Conservation (phyloP, 2,113 vertebrate genomes). For the Protomyctophum bolini region DNA sequence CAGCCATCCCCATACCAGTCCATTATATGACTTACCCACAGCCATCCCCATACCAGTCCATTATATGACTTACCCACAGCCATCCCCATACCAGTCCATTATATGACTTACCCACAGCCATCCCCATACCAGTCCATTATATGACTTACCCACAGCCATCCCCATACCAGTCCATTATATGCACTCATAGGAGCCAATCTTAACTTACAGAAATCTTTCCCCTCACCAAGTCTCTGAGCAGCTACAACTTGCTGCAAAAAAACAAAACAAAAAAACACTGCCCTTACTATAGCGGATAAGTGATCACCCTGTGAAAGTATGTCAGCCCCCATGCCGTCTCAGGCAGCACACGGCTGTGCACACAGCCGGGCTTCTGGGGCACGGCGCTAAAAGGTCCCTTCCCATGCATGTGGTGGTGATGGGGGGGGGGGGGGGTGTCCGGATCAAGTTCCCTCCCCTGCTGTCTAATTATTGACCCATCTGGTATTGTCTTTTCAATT, state of each 20-base stretch:
- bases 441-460: slow-evolving; percentile 77
- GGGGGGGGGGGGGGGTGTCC: slow-evolving; percentile 49
- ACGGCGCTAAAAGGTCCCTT: slow-evolving; percentile 62
- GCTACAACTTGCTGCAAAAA: slow-evolving; percentile 12
- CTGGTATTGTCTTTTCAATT: slow-evolving; percentile 84
- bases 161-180: slow-evolving; percentile 25
- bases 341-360: slow-evolving; percentile 37
- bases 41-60: slow-evolving; percentile 2
- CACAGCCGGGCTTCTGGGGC: slow-evolving; percentile 42
- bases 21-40: slow-evolving; percentile 1
- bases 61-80: background rate
- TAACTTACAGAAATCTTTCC: slow-evolving; percentile 18
- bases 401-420: slow-evolving; percentile 42
- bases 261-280: background rate
- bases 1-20: slow-evolving; percentile 1
- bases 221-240: background rate
- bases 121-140: slow-evolving; percentile 6
- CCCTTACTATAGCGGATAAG: background rate
- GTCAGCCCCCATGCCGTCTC: slow-evolving; percentile 17
- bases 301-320: slow-evolving; percentile 26
- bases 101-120: background rate
- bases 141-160: background rate
- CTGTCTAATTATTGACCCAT: slow-evolving; percentile 82
- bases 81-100: slow-evolving; percentile 6
- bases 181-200: slow-evolving; percentile 23